Evolutionary conservation across 1,140 invertebrate species (phyloP), one percentile per base, ranked within the genome.

Genomic region (Rhagoletis pomonella): DNA sequence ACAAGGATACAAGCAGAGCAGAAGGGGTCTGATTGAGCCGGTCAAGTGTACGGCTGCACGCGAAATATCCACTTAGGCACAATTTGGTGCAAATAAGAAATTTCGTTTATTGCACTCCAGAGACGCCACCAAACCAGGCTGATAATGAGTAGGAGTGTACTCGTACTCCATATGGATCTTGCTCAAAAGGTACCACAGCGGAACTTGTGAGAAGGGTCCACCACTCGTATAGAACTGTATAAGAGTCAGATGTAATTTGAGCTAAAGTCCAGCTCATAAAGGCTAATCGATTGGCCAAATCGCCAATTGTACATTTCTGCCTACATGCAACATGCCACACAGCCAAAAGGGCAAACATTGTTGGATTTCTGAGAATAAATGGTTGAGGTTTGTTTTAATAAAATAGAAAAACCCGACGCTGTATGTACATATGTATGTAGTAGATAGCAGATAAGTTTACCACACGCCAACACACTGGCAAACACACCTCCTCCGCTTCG

Each of bases 41-140:
- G 73, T 81, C 50, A 55, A 55, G 73, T 55, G 9, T 10, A 42
- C 50, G 6, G 17, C 47, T 81, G 29, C 47, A 55, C 50, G 6
- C 47, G 29, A 73, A 73, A 62, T 55, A 64, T 14, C 90, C 91
- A 92, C 90, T 92, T 92, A 92, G 91, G 88, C 91, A 89, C 91
- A 92, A 92, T 92, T 92, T 90, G 90, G 89, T 88, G 90, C 87
- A 88, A 88, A 88, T 85, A 60, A 69, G 81, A 88, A 88, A 64
- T 88, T 88, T 58, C 62, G 90, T 89, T 90, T 91, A 92, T 91
- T 90, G 89, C 89, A 90, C 91, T 90, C 91, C 89, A 89, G 91
- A 91, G 91, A 92, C 90, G 14, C 55, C 42, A 29, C 50, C 42
- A n/a, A 58, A 50, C 4, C 50, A 12, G 47, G 17, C 2, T 19